A percentile compares a stretch with the other conserved stretches of the same genome.
These are phyloP conservation scores for Megalurothrips usitatus DNA, from an alignment of 2,888 invertebrate species.

Conservation along the genomic window DNA sequence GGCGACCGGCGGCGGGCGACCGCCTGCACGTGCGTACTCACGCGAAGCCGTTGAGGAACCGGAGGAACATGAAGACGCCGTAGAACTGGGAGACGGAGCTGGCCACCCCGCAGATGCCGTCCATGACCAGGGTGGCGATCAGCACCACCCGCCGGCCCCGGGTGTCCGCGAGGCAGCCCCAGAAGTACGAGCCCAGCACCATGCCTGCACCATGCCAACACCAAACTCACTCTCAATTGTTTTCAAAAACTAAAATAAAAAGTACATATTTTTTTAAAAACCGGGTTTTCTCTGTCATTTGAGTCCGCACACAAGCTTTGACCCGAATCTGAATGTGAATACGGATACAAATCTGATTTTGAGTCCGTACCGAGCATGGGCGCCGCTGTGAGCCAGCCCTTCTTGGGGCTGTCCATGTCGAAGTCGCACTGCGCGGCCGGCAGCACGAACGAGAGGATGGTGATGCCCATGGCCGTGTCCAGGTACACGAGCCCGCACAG, in stretches of 20 bases:
- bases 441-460: slow-evolving; percentile 74
- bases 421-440: slow-evolving; percentile 81
- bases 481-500: slow-evolving; percentile 76
- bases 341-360: too few relatives aligned
- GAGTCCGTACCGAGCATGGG: slow-evolving; percentile 65
- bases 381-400: slow-evolving; percentile 71
- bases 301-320: too few relatives aligned
- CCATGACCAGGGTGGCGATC: slow-evolving; percentile 66
- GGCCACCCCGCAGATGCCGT: slow-evolving; percentile 65
- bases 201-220: slow-evolving; percentile 54
- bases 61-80: slow-evolving; percentile 64
- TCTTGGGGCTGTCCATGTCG: slow-evolving; percentile 70
- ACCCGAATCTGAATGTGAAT: not conserved
- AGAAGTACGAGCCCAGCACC: slow-evolving; percentile 78
- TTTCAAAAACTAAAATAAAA: too few relatives aligned
- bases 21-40: slow-evolving; percentile 49
- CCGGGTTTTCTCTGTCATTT: too few relatives aligned
- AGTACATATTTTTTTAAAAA: too few relatives aligned
- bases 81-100: slow-evolving; percentile 72
- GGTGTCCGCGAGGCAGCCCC: slow-evolving; percentile 79
- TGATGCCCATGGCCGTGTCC: slow-evolving; percentile 76
- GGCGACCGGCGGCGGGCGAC: too few relatives aligned
- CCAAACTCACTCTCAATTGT: not conserved
- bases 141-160: slow-evolving; percentile 72
- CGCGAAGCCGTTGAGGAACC: slow-evolving; percentile 77